These are phyloP conservation scores for Meghimatium bilineatum DNA, from an alignment of 2,888 invertebrate genomes.

Conservation along the genomic window DNA sequence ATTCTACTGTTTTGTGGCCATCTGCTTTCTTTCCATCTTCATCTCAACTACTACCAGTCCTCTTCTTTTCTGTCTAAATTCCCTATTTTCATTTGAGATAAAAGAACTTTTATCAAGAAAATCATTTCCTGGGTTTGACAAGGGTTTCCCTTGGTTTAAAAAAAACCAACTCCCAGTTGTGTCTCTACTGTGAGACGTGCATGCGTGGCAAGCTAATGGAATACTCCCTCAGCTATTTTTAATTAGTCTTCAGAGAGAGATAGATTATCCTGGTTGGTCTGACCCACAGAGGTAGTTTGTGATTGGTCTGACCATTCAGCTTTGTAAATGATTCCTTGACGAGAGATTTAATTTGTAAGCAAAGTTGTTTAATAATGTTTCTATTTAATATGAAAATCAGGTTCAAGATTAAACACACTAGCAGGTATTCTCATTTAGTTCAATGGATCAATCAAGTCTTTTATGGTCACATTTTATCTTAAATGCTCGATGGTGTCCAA, in stretches of 20 bases:
- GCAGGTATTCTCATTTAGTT: too few species aligned
- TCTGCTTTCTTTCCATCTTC: too few species aligned
- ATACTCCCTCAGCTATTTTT: not conserved
- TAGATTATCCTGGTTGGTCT: not conserved
- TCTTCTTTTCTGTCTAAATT: not conserved
- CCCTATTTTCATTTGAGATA: not conserved
- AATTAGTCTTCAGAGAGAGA: constrained; percentile 7
- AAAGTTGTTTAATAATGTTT: too few species aligned
- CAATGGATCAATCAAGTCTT: too few species aligned
- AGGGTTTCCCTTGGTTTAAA: constrained; percentile 15
- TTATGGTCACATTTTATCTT: too few species aligned
- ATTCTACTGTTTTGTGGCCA: too few species aligned
- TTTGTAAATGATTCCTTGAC: not conserved
- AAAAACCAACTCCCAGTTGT: not conserved
- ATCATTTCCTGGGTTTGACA: not conserved
- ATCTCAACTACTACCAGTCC: too few species aligned
- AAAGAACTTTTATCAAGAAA: not conserved
- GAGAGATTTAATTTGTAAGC: too few species aligned
- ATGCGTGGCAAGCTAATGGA: not conserved
- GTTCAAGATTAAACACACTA: too few species aligned
- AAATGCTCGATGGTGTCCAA: too few species aligned
- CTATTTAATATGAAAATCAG: too few species aligned
- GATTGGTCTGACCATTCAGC: not conserved
- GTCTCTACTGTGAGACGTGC: not conserved
- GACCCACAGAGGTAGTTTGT: not conserved